Evolutionary conservation across 2,888 invertebrate species (phyloP), one percentile per base, ranked within the genome.

Genomic region (Troides oblongomaculatus): DNA sequence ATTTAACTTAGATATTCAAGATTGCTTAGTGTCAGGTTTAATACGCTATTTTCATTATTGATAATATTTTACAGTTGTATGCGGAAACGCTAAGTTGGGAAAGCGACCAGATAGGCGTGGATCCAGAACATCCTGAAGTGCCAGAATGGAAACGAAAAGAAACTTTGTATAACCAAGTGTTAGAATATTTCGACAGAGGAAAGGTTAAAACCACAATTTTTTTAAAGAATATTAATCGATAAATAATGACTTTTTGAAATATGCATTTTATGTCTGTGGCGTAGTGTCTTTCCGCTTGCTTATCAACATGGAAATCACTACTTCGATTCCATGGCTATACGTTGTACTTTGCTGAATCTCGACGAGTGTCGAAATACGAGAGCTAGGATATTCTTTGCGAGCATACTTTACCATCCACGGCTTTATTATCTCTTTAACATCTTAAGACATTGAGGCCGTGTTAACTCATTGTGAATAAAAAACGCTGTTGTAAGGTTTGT

Each of bases 121-220:
- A 96, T 81, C 94, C 94, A 0, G 94, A 94, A 78, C 95, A 95
- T 81, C 95, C 95, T 0, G 96, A 96, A 6, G 96, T 96, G 76
- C 95, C 95, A 0, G 98, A 98, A 83, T 97, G 97, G 95, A 96
- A 97, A 84, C 94, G 98, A 23, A 98, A 98, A 84, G 98, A 99
- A 84, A 93, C 95, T 59, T 93, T 99, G 0, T 98, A 98, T 84
- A 95, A 96, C 78, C 96, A 97, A 91, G 98, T 98, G 61, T 94
- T 99, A 67, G 96, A 96, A 79, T 98, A 98, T 84, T 98, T 98
- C 81, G 98, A 99, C 82, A 96, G 96, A 74, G 99, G 99, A 76
- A 98, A 98, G 94, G 68, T 67, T 43, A 39, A 50, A 18, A 50
- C 14, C 2, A 50, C 14, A 14, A 18, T 50, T 5, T 64, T 21